These are phyloP conservation scores for Metopia argyrocephala DNA, from an alignment of 2,888 invertebrate genomes.

Conservation along the genomic window DNA sequence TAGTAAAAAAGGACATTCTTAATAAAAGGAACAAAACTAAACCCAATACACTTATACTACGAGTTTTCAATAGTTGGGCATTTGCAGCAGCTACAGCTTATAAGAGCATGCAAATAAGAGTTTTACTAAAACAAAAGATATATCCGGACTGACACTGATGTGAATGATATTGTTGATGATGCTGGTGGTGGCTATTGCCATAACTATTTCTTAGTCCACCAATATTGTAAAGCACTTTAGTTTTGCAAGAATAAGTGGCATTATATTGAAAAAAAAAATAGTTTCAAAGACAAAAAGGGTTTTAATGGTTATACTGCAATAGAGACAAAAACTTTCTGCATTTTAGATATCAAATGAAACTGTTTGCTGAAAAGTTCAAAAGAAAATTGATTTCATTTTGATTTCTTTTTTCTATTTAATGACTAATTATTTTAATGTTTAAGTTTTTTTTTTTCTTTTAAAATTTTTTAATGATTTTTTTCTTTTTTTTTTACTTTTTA, in stretches of 20 bases:
- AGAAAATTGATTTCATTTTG: constrained; percentile 1
- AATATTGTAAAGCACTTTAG: constrained; percentile 1
- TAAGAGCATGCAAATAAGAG: neutral
- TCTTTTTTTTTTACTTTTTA: constrained; percentile 3
- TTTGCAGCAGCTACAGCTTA: constrained; percentile 19
- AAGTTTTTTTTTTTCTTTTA: constrained; percentile 16
- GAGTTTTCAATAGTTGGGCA: constrained; percentile 16
- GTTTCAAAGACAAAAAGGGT: constrained; percentile 37
- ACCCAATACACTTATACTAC: neutral
- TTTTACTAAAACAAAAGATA: constrained; percentile 56
- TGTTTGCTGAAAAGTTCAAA: neutral
- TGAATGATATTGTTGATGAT: constrained; percentile 20
- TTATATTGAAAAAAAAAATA: constrained; percentile 15
- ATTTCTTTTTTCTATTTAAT: constrained; percentile 35
- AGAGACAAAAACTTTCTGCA: neutral
- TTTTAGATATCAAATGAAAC: constrained; percentile 7
- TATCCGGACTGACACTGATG: constrained; percentile 11
- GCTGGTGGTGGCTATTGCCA: constrained; percentile 58
- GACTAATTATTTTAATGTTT: constrained; percentile 59
- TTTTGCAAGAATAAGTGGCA: neutral
- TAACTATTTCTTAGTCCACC: constrained; percentile 40
- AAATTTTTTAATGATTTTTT: neutral
- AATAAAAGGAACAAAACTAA: no score
- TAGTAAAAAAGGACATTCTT: constrained; percentile 29
- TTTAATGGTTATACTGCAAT: neutral